Evolutionary conservation across 2,888 invertebrate species (phyloP).

Genomic region (Brachynemurus nebulosus): DNA sequence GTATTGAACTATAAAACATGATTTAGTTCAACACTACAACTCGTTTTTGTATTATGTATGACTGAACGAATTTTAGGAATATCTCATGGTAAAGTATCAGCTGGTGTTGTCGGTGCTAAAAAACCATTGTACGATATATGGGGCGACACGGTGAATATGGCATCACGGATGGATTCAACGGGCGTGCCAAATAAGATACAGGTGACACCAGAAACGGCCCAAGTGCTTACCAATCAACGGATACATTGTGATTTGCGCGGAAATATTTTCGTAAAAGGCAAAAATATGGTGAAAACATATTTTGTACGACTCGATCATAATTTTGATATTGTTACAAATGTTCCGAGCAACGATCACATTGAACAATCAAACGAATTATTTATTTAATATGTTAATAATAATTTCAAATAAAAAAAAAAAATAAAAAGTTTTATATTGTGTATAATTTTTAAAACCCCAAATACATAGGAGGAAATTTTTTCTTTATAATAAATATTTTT

Average conservation of each 20-base stretch:
- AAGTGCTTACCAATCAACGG: conserved; percentile 49
- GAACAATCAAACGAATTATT: no score
- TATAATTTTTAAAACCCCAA: no score
- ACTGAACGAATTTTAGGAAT: conserved; percentile 45
- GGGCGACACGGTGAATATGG: conserved; percentile 95
- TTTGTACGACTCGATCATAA: conserved; percentile 50
- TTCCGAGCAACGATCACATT: no score
- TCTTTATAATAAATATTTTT: no score
- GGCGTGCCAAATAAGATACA: conserved; percentile 69
- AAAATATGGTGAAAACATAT: conserved; percentile 53
- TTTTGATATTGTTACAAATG: conserved; percentile 12
- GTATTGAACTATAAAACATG: no score
- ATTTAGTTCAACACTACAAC: no score
- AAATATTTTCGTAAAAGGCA: conserved; percentile 58
- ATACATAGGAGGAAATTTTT: no score
- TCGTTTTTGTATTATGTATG: conserved; percentile 20
- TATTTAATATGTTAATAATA: no score
- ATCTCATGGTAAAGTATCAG: conserved; percentile 80
- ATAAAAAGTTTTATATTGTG: no score
- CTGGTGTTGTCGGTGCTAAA: conserved; percentile 86
- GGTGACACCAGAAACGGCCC: conserved; percentile 58
- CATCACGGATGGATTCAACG: conserved; percentile 90
- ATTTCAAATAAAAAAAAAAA: not conserved
- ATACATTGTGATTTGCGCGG: conserved; percentile 56
- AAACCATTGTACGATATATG: conserved; percentile 94